Evolutionary conservation across 2,888 invertebrate species (phyloP), one percentile per base, ranked within the genome.

Genomic region (Globia sparganii): DNA sequence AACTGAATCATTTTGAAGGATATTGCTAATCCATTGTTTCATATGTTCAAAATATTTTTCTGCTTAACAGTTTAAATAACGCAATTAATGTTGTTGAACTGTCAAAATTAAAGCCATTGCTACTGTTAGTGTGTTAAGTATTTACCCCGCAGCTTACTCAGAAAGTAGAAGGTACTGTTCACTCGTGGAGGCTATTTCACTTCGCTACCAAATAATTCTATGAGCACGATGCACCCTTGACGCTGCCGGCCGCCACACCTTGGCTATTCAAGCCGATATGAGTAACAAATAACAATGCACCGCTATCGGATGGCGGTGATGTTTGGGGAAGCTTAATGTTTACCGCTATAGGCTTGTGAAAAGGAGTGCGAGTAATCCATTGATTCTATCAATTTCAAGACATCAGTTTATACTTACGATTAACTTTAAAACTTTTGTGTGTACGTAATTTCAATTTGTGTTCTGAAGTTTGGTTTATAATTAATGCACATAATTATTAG

Each of bases 271-370:
- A 77, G 49, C 68, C 37, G 65, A 70, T 70, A 28, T 34, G 34
- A 67, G 69, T 80, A 72, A 78, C 61, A 71, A 62, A 78, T 31
- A 43, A 71, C 78, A 79, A 76, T 82, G 58, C 79, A 59, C 21
- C 5, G 46, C 49, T 68, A 69, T 82, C 68, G 40, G 28, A 53
- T 77, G 77, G 64, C 58, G 25, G 82, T 37, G 66, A 61, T 66
- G 34, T 66, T 59, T n/a, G 4, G n/a, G 40, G 6, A 28, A 40
- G 25, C 31, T 15, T 65, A 80, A 34, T 58, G 28, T 59, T 28
- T 59, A 72, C 6, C 11, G n/a, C 6, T 58, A 37, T 25, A 31
- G 4, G 31, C 8, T 31, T 56, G 71, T n/a, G 11, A 31, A 67
- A 72, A 25, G 9, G 13, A 28, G 37, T 28, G 37, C 0, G 18